A percentile compares a stretch with the other conserved stretches of the same genome.
Evolutionary conservation across 2,113 vertebrate genomes (phyloP).

Genomic region (Ictalurus punctatus): DNA sequence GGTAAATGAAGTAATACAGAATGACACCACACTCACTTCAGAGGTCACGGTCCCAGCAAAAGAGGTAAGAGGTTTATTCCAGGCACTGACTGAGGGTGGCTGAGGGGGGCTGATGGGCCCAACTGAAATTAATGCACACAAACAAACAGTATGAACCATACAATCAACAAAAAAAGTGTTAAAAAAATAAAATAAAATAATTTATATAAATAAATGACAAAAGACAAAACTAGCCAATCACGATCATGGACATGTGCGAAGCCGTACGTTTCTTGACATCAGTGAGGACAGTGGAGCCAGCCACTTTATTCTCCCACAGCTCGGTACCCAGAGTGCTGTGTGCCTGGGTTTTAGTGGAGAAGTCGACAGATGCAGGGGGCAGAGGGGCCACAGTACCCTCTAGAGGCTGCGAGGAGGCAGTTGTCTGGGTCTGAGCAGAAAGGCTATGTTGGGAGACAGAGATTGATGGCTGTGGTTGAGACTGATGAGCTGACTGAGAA

Average conservation of each 20-base stretch:
- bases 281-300: slow-evolving; percentile 78
- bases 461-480: slow-evolving; percentile 59
- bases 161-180: slow-evolving; percentile 25
- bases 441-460: slow-evolving; percentile 67
- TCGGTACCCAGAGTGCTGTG: slow-evolving; percentile 84
- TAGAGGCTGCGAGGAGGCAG: slow-evolving; percentile 63
- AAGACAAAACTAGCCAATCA: not conserved
- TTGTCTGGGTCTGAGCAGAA: slow-evolving; percentile 59
- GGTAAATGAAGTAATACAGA: not conserved
- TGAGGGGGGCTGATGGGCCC: slow-evolving; percentile 95
- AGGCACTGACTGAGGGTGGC: slow-evolving; percentile 96
- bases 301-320: slow-evolving; percentile 93
- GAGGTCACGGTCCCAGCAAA: slow-evolving; percentile 83
- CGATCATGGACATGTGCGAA: not conserved
- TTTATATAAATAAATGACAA: slow-evolving; percentile 34
- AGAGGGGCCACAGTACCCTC: slow-evolving; percentile 66
- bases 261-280: slow-evolving; percentile 93
- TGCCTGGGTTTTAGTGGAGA: slow-evolving; percentile 72
- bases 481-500: slow-evolving; percentile 49
- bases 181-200: too few relatives aligned
- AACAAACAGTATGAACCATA: not conserved
- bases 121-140: slow-evolving; percentile 70
- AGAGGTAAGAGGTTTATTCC: slow-evolving; percentile 97
- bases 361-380: slow-evolving; percentile 76
- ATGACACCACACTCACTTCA: slow-evolving; percentile 77